phyloP scores from a whole-genome alignment of 2,113 vertebrate genomes.

The Myrmecobius fasciatus region DNA sequence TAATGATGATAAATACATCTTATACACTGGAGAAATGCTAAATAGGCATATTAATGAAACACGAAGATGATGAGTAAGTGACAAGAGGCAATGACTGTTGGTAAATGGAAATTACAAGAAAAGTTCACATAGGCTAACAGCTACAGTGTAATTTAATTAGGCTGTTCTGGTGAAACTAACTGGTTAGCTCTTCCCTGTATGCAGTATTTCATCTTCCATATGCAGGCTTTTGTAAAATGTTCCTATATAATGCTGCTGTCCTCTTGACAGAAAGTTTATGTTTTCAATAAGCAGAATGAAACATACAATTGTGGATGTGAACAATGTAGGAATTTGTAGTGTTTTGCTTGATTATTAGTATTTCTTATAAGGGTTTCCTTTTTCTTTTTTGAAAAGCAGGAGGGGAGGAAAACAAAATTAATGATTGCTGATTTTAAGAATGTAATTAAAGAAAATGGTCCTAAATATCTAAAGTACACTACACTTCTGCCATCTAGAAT shows the following conservation, averaged over 20 bases:
- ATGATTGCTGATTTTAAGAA: neutral
- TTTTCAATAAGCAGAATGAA: neutral
- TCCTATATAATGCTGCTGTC: neutral
- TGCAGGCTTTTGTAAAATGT: neutral
- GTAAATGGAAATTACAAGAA: conserved; percentile 68
- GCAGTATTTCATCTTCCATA: neutral
- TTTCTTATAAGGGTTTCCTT: neutral
- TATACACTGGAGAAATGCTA: conserved; percentile 48
- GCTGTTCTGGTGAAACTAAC: neutral
- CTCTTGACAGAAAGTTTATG: neutral
- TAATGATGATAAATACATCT: conserved; percentile 18
- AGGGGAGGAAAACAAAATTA: neutral
- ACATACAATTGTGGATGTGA: neutral
- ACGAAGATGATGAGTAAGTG: neutral
- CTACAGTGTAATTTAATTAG: conserved; percentile 45
- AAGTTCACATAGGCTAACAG: conserved; percentile 48
- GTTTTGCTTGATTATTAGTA: neutral
- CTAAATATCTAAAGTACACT: neutral
- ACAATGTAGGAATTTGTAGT: neutral
- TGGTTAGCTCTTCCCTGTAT: neutral
- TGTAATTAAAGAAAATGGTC: neutral
- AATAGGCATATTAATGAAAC: conserved; percentile 52
- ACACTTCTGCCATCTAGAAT: neutral
- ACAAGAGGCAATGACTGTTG: conserved; percentile 18
- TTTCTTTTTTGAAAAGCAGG: neutral